Evolutionary conservation across 2,888 invertebrate species (phyloP).

Genomic region (Busseola fusca): DNA sequence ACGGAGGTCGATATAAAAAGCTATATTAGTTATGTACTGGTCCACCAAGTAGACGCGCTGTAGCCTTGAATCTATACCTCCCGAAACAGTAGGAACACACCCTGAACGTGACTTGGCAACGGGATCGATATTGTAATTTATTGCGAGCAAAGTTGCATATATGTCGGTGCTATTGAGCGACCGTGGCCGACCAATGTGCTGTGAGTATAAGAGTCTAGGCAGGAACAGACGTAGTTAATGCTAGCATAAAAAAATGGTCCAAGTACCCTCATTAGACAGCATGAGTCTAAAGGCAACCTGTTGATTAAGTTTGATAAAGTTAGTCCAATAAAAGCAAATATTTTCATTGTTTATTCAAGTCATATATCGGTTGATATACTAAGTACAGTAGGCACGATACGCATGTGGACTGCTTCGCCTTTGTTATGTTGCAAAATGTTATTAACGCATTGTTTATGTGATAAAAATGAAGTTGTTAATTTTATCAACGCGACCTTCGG

Average conservation of each 20-base stretch:
- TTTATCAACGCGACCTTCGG: conserved; percentile 73
- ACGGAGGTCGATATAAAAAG: conserved; percentile 77
- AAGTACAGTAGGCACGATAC: conserved; percentile 51
- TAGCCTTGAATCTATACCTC: conserved; percentile 65
- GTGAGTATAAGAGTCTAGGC: conserved; percentile 20
- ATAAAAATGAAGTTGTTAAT: conserved; percentile 70
- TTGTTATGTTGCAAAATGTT: conserved; percentile 70
- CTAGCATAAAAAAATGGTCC: conserved; percentile 12
- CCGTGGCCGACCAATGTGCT: conserved; percentile 43
- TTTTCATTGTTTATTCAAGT: conserved; percentile 62
- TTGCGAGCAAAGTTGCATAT: conserved; percentile 63
- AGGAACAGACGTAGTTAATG: conserved; percentile 24
- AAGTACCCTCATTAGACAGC: conserved; percentile 37
- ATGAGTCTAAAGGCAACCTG: conserved; percentile 65
- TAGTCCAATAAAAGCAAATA: conserved; percentile 59
- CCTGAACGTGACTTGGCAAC: conserved; percentile 83
- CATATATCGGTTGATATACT: conserved; percentile 52
- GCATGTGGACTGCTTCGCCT: conserved; percentile 61
- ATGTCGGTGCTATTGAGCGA: conserved; percentile 55
- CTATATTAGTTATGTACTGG: conserved; percentile 68
- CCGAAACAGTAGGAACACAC: conserved; percentile 68
- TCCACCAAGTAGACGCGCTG: conserved; percentile 61
- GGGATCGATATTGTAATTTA: conserved; percentile 73
- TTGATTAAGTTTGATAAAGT: conserved; percentile 63
- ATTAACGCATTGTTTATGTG: conserved; percentile 67